Evolutionary conservation across 1,140 invertebrate genomes (phyloP), one percentile per base, ranked within the genome.

Genomic region (Drosophila kanapiae): DNA sequence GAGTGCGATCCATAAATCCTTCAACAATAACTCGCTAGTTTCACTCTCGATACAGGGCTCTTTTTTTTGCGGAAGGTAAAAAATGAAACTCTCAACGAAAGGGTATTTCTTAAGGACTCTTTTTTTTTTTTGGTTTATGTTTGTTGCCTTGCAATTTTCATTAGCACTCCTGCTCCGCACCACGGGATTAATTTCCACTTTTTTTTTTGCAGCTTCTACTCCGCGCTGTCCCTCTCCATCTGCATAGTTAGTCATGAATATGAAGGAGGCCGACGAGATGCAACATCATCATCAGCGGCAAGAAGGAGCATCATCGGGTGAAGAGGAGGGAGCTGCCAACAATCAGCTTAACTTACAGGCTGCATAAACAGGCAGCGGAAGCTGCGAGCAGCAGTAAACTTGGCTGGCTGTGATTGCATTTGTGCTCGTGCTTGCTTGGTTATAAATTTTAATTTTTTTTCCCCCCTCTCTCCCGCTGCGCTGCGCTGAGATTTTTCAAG

Each of bases 281-380:
- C 71, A 71, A 13, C 70, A 47, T 45, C 77, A 69, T 75, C 63
- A 58, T 58, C 65, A 58, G 40, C 38, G 14, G 38, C 38, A 14
- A 38, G 27, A 5, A n/a, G 48, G 27, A 6, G 8, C 47, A 35
- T 11, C 42, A 29, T n/a, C n/a, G 51, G 48, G 11, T 11, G 1
- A 3, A 23, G 23, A 23, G 23, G 3, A 23, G 23, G 53, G 53
- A 38, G 75, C 35, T n/a, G 74, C 40, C 65, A 80, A 69, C 82
- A 85, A 85, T 82, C 82, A 82, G 78, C 82, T 86, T 86, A 86
- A 75, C 75, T 86, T 86, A 64, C 78, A 81, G 78, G 82, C 82
- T 85, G 72, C 53, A 85, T 85, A 78, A 85, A 81, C 78, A 85
- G 78, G 69, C 59, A 75, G 77, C 78, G 78, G 64, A 80, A 71